Evolutionary conservation across 2,113 vertebrate species (phyloP).

Genomic region (Pterocles burchelli): DNA sequence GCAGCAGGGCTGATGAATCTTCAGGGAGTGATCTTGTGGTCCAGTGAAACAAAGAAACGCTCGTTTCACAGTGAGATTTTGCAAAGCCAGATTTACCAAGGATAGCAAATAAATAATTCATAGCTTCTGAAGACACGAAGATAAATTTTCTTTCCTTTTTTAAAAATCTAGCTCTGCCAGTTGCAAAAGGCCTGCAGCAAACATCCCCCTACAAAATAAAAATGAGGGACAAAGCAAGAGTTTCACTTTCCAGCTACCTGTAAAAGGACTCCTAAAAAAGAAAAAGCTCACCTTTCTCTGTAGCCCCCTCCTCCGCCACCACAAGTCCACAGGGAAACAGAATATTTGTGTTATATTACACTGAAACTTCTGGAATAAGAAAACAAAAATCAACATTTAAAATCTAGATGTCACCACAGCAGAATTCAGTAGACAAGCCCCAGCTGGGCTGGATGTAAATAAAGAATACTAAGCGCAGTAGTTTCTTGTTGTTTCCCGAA

Average conservation of each 20-base stretch:
- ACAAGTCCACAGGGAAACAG: not conserved
- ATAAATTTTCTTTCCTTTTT: not conserved
- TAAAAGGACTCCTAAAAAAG: not conserved
- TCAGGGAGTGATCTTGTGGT: not conserved
- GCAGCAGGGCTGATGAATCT: not conserved
- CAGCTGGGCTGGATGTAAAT: not conserved
- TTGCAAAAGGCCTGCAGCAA: not conserved
- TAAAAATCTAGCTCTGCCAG: not conserved
- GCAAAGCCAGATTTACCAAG: not conserved
- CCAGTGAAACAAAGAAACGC: not conserved
- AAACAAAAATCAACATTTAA: not conserved
- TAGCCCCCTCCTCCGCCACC: accelerated
- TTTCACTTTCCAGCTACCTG: not conserved
- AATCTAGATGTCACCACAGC: not conserved
- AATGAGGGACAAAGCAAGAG: not conserved
- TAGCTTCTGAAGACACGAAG: not conserved
- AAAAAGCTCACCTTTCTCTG: not conserved
- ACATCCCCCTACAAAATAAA: not conserved
- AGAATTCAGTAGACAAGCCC: not conserved
- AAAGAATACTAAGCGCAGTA: not conserved
- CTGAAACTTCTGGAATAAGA: not conserved
- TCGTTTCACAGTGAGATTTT: not conserved
- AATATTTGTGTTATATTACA: not conserved
- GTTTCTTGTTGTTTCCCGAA: not conserved
- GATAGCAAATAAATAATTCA: slow-evolving; percentile 22